Base-by-base conservation (phyloP, 1,140 invertebrate genomes). In the Leptestheria dahalacensis region DNA sequence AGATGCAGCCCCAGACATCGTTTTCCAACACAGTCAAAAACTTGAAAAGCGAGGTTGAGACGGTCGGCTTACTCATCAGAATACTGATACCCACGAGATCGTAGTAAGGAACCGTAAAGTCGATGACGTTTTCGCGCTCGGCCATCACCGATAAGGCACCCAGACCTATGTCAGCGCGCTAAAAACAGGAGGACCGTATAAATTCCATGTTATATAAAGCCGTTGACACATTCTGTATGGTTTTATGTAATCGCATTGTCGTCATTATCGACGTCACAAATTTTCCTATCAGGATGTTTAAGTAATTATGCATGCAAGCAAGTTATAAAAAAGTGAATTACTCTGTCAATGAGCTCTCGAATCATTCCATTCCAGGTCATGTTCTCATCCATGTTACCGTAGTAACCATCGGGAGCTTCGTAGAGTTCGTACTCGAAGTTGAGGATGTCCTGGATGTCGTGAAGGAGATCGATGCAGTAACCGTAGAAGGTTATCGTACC, bases 21-120 rank as follows among this genome's bases (percentile, higher is more conserved):
- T 86, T 86, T 70, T 98, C 94, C 57, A 98, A 73, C 3, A 98
- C 95, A 1, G 91, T 95, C 23, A 98, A 78, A 69, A 98, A 98
- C 75, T 97, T 97, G 72, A 97, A 97, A 3, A 97, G 75, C 0
- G 91, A 94, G 6, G 88, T 92, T 26, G 82, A 80, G 0, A 79
- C 77, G 65, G 83, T 82, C 0, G 85, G 82, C 66, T 88, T 81
- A 65, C 83, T 83, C 85, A 92, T 91, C 64, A 96, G 74, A 64
- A 96, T 95, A 0, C 88, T 90, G 21, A 94, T 89, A 0, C 93
- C 92, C 0, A 96, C 91, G 29, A 95, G 74, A 73, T 96, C 93
- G 68, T 96, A 96, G 68, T 92, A 95, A 0, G 92, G 91, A 0
- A 95, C 90, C 0, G 92, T 96, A 66, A 93, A 96, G 70, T 95